A percentile compares a stretch with the other conserved stretches of the same genome.
Evolutionary conservation across 2,888 invertebrate species (phyloP).

Genomic region (Folsomia manolachei): DNA sequence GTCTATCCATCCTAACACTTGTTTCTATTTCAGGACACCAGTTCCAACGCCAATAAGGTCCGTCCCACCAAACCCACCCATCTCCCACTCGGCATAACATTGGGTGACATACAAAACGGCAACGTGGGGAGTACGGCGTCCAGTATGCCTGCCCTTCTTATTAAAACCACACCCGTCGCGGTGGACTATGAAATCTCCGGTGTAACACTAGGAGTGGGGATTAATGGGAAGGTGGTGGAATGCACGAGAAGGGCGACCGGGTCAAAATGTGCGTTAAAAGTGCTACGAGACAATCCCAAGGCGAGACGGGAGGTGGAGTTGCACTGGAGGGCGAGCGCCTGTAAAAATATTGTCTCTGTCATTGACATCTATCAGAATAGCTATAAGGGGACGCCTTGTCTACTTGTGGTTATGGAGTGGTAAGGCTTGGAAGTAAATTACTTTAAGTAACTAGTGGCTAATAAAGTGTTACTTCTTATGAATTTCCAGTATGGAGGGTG

Average conservation of each 20-base stretch:
- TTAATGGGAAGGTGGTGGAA: conserved; percentile 98
- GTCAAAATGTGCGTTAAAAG: conserved; percentile 86
- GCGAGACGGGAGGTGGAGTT: conserved; percentile 92
- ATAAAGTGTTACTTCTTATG: too few relatives aligned
- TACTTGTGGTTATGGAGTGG: conserved; percentile 99
- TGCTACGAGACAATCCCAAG: conserved; percentile 85
- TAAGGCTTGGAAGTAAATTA: conserved; percentile 54
- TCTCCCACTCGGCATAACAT: conserved; percentile 33
- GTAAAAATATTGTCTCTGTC: conserved; percentile 87
- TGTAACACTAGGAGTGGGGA: conserved; percentile 91
- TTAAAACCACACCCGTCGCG: conserved; percentile 75
- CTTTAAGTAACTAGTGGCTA: too few relatives aligned
- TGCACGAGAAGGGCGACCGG: conserved; percentile 74
- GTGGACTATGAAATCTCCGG: conserved; percentile 90
- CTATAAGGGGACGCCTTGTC: conserved; percentile 85
- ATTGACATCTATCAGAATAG: conserved; percentile 95
- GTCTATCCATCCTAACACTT: not conserved
- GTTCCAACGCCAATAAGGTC: not conserved
- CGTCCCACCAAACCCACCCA: conserved; percentile 40
- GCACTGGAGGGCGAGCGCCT: conserved; percentile 89
- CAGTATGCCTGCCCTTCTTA: conserved; percentile 48
- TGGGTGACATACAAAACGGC: conserved; percentile 39
- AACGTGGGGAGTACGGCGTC: conserved; percentile 25
- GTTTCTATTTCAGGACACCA: not conserved
- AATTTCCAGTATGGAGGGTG: conserved; percentile 86